Percentiles rank a stretch among this genome's conserved stretches.
Conservation (phyloP, 2,888 invertebrate genomes). For the Rotaria sp. region DNA sequence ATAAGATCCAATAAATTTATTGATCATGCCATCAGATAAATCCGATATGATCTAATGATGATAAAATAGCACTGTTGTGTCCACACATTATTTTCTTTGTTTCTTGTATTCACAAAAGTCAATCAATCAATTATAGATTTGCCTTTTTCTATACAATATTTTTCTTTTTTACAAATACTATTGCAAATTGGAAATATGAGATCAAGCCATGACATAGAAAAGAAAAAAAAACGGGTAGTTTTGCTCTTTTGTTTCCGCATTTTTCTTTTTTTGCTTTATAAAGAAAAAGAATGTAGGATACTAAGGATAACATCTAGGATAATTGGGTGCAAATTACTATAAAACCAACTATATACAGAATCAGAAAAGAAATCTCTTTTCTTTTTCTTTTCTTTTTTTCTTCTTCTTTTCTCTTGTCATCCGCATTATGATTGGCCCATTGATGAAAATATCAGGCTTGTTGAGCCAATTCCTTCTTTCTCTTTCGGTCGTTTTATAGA, state of each 20-base stretch:
- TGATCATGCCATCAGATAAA: neutral
- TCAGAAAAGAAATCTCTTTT: neutral
- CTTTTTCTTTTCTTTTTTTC: neutral
- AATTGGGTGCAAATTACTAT: neutral
- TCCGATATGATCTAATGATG: neutral
- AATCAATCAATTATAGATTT: neutral
- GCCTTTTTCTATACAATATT: neutral
- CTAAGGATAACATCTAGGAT: neutral
- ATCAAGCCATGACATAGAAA: neutral
- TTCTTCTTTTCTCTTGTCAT: neutral
- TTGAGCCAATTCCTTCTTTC: constrained; percentile 11
- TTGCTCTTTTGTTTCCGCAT: neutral
- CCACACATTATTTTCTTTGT: neutral
- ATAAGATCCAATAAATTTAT: neutral
- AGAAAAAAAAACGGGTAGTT: neutral
- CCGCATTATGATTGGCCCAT: neutral
- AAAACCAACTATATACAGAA: neutral
- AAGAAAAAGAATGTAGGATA: neutral
- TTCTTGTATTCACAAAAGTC: neutral
- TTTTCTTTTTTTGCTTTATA: neutral
- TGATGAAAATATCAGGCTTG: constrained; percentile 1
- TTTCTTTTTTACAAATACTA: neutral
- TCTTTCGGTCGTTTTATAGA: neutral
- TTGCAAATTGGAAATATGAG: constrained; percentile 1
- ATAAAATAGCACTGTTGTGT: neutral